These are phyloP conservation scores for Campoletis raptor DNA, from an alignment of 2,888 invertebrate genomes.

Conservation along the genomic window DNA sequence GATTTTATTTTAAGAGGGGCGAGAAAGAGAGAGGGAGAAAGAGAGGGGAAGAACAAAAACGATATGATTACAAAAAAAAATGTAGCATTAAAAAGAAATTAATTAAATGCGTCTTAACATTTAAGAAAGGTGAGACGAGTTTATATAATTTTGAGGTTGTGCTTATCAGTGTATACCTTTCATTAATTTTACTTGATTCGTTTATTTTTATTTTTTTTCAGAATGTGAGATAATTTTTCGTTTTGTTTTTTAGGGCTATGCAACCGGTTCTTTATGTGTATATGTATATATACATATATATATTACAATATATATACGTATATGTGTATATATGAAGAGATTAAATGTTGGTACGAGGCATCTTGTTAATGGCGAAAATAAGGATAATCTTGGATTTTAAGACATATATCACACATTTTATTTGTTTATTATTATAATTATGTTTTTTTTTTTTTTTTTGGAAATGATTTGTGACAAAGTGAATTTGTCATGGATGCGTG, in stretches of 20 bases:
- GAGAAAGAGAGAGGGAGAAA: not conserved
- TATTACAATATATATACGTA: not conserved
- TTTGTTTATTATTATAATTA: too few relatives aligned
- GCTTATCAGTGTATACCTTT: constrained; percentile 75
- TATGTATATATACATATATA: not conserved
- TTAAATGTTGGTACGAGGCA: constrained; percentile 70
- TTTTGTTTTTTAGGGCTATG: constrained; percentile 32
- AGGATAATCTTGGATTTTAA: constrained; percentile 7
- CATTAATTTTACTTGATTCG: not conserved
- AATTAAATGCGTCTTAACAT: constrained; percentile 81
- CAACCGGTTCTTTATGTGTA: constrained; percentile 1
- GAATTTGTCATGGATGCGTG: not conserved
- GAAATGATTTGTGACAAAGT: not conserved
- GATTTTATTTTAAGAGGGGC: constrained; percentile 81
- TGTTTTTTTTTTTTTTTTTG: not conserved
- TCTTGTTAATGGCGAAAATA: constrained; percentile 74
- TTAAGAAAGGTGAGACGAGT: constrained; percentile 84
- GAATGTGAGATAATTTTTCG: constrained; percentile 55
- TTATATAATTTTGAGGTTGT: constrained; percentile 83
- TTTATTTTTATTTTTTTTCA: too few relatives aligned
- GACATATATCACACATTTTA: not conserved
- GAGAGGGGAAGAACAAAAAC: constrained; percentile 13
- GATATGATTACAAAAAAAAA: constrained; percentile 79
- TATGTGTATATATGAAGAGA: not conserved
- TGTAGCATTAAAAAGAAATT: constrained; percentile 78